phyloP scores from a whole-genome alignment of 1,140 invertebrate species.

The Frieseomelitta varia region DNA sequence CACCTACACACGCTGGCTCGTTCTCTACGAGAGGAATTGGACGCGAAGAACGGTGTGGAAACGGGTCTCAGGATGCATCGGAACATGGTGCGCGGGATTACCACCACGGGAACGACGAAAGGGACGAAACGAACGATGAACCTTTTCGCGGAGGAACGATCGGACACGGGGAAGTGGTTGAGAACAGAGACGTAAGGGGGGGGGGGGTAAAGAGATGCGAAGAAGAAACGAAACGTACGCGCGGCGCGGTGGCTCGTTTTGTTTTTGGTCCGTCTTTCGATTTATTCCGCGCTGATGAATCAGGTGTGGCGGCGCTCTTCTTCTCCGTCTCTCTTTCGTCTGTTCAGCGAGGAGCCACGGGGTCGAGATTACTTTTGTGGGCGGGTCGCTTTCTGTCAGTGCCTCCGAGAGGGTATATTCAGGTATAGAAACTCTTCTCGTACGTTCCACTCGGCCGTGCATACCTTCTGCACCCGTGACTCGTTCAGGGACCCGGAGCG shows the following conservation, averaged over 20 bases:
- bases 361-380: slow-evolving; percentile 82
- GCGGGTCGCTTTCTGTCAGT: slow-evolving; percentile 81
- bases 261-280: slow-evolving; percentile 73
- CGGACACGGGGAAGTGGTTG: neutral
- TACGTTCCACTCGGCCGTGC: slow-evolving; percentile 46
- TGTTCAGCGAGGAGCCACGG: slow-evolving; percentile 61
- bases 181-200: slow-evolving; percentile 37
- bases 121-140: slow-evolving; percentile 36
- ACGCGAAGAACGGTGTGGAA: slow-evolving; percentile 48
- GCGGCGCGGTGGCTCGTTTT: slow-evolving; percentile 64
- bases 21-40: slow-evolving; percentile 55
- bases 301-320: slow-evolving; percentile 74
- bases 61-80: slow-evolving; percentile 54
- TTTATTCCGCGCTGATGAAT: slow-evolving; percentile 81
- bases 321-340: slow-evolving; percentile 37
- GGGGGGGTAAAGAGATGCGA: neutral
- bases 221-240: slow-evolving; percentile 44
- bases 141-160: slow-evolving; percentile 29
- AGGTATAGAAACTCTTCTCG: slow-evolving; percentile 69
- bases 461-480: slow-evolving; percentile 56
- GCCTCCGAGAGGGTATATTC: slow-evolving; percentile 75
- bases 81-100: slow-evolving; percentile 22
- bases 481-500: slow-evolving; percentile 23
- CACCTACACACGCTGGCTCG: slow-evolving; percentile 51
- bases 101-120: slow-evolving; percentile 47